Conservation (phyloP, 2,797 vertebrate genomes). For the Protonibea diacanthus region DNA sequence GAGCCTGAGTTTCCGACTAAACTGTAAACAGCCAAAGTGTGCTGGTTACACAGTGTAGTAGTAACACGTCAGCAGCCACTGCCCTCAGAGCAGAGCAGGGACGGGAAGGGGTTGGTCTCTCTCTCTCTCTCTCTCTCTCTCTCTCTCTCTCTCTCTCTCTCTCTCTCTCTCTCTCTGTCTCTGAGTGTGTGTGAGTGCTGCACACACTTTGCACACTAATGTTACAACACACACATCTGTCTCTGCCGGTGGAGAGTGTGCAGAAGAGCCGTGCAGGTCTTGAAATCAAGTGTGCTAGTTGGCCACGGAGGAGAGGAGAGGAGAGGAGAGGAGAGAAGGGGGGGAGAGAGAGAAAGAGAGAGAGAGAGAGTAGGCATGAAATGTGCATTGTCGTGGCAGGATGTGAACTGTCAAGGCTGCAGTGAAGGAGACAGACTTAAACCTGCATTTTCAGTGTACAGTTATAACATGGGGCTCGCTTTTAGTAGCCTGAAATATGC, state of each 20-base stretch:
- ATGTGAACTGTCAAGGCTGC: conserved; percentile 30
- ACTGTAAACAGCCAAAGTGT: conserved; percentile 83
- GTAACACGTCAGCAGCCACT: conserved; percentile 89
- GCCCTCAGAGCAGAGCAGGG: conserved; percentile 65
- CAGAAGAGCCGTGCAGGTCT: conserved; percentile 41
- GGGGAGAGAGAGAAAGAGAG: neutral
- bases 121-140: neutral
- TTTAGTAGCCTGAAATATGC: neutral
- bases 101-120: conserved; percentile 73
- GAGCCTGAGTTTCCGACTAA: conserved; percentile 69
- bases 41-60: conserved; percentile 86
- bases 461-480: neutral
- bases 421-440: neutral
- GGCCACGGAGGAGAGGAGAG: neutral
- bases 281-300: conserved; percentile 30
- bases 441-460: neutral
- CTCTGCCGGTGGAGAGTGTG: conserved; percentile 30
- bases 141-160: conserved; percentile 41
- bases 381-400: conserved; percentile 29
- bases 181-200: neutral
- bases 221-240: conserved; percentile 59
- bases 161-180: conserved; percentile 38
- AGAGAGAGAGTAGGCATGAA: conserved; percentile 21
- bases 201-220: conserved; percentile 35
- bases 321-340: too few species aligned